phyloP scores from a whole-genome alignment of 2,797 vertebrate genomes.

The Agapornis canus region DNA sequence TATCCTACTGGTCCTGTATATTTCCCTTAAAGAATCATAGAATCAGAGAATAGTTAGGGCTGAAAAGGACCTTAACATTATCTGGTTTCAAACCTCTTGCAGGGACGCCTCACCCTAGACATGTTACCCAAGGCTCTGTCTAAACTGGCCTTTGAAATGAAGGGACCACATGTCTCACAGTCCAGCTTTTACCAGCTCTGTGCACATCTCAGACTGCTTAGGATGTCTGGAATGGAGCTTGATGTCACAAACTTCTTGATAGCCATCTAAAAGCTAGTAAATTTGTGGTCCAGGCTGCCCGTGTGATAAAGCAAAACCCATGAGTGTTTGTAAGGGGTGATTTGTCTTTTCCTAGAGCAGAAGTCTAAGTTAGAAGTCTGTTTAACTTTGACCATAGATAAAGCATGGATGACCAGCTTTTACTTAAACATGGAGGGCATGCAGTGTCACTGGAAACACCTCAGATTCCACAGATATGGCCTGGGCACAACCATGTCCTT shows the following conservation, averaged over 20 bases:
- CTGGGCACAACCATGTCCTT: background rate
- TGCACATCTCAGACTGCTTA: background rate
- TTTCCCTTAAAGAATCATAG: background rate
- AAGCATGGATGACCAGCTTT: background rate
- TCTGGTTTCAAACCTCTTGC: background rate
- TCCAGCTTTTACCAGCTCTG: background rate
- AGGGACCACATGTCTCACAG: rapidly evolving
- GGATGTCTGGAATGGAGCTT: background rate
- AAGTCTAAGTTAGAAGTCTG: background rate
- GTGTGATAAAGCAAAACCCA: background rate
- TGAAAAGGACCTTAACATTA: background rate
- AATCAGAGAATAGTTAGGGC: background rate
- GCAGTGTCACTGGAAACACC: background rate
- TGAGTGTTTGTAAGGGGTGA: background rate
- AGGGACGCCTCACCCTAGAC: background rate
- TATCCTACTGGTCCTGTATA: background rate
- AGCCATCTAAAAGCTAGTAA: background rate
- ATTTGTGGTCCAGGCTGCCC: background rate
- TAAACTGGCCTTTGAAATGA: background rate
- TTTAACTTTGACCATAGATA: background rate
- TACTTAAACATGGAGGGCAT: background rate
- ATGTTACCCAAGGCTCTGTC: background rate
- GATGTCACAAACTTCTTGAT: background rate
- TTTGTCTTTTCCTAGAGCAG: background rate
- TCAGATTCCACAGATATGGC: background rate